Evolutionary conservation across 2,888 invertebrate species (phyloP).

Genomic region (Drosophila nr. perissopoda): DNA sequence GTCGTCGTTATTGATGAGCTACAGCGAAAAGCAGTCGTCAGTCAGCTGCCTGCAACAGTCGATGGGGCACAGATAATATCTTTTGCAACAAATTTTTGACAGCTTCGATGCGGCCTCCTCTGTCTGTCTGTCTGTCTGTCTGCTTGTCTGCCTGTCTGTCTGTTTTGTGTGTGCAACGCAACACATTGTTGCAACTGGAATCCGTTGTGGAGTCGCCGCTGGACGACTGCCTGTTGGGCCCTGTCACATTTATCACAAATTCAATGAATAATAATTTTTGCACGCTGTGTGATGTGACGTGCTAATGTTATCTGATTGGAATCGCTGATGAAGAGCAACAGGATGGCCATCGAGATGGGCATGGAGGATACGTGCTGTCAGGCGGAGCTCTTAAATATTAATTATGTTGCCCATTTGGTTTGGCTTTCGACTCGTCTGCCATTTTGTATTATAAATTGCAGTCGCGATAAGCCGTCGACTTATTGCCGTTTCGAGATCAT

Average conservation of each 20-base stretch:
- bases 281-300: constrained; percentile 83
- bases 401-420: constrained; percentile 68
- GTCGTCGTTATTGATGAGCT: constrained; percentile 71
- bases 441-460: constrained; percentile 80
- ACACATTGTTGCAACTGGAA: constrained; percentile 24
- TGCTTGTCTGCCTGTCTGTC: neutral
- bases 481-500: constrained; percentile 55
- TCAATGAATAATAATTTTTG: constrained; percentile 85
- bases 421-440: constrained; percentile 58
- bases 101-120: constrained; percentile 74
- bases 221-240: constrained; percentile 68
- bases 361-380: constrained; percentile 35
- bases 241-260: constrained; percentile 85
- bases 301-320: constrained; percentile 84
- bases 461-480: constrained; percentile 73
- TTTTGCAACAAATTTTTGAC: constrained; percentile 84
- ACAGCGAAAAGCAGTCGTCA: constrained; percentile 60
- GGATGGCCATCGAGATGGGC: neutral
- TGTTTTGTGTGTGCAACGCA: constrained; percentile 9
- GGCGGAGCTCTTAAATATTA: constrained; percentile 80
- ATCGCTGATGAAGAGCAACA: constrained; percentile 76
- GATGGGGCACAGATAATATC: constrained; percentile 76
- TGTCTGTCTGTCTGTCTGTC: neutral
- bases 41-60: constrained; percentile 45
- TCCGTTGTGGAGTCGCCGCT: constrained; percentile 6